Evolutionary conservation across 2,797 vertebrate genomes (phyloP).

Genomic region (Coccyzus lansbergi): DNA sequence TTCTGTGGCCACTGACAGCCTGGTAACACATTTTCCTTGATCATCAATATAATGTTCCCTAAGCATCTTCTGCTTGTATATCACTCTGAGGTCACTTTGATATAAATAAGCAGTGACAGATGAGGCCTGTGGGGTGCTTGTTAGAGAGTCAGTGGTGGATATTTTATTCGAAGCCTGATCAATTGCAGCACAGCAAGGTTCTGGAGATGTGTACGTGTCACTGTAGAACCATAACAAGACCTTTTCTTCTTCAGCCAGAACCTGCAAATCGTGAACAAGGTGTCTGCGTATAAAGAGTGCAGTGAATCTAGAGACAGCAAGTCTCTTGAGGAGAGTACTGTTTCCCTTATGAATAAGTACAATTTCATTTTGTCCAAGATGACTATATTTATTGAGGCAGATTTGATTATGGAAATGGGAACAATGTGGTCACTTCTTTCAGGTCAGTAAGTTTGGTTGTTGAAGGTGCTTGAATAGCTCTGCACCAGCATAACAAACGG

Average conservation of each 20-base stretch:
- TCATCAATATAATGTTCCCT: neutral
- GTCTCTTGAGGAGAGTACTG: neutral
- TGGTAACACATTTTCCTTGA: neutral
- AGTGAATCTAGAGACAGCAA: neutral
- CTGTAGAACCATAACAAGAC: neutral
- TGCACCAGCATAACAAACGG: neutral
- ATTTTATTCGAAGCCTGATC: slow-evolving; percentile 7
- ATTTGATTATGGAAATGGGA: neutral
- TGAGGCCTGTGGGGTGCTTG: slow-evolving; percentile 27
- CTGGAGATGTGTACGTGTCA: neutral
- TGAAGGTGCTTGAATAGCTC: neutral
- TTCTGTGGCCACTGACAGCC: neutral
- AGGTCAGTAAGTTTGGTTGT: neutral
- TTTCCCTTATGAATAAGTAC: neutral
- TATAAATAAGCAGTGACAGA: slow-evolving; percentile 32
- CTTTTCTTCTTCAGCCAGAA: neutral
- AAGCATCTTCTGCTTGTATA: slow-evolving; percentile 5
- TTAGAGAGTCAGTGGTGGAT: neutral
- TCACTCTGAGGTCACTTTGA: slow-evolving; percentile 26
- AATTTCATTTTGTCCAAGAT: neutral
- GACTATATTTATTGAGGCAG: neutral
- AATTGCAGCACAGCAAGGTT: neutral
- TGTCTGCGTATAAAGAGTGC: neutral
- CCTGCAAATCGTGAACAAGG: neutral
- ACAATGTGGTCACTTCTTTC: neutral